A percentile compares a stretch with the other conserved stretches of the same genome.
Conservation (phyloP, 2,113 vertebrate genomes). For the Stomatorhinus ivindoensis region DNA sequence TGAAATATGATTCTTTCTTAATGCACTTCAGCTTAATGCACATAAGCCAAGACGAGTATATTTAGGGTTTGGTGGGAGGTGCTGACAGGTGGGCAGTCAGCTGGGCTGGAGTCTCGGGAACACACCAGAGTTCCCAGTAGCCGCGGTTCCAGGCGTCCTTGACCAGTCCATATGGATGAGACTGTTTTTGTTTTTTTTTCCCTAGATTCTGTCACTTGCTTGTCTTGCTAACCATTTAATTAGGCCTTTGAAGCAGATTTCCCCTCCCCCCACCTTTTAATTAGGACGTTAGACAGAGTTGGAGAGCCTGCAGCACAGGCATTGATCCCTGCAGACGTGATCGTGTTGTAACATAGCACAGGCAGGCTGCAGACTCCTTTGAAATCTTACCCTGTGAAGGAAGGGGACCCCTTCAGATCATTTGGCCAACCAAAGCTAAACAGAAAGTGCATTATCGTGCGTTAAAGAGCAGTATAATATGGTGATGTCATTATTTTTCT, state of each 20-base stretch:
- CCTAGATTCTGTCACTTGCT: slow-evolving; percentile 39
- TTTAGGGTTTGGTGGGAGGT: background rate
- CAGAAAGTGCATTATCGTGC: background rate
- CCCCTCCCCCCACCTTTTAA: slow-evolving; percentile 24
- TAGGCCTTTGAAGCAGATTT: slow-evolving; percentile 48
- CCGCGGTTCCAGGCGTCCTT: background rate
- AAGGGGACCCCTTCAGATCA: background rate
- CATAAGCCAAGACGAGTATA: background rate
- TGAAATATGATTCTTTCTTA: background rate
- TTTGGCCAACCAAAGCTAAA: background rate
- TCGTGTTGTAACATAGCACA: slow-evolving; percentile 31
- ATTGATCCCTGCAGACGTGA: slow-evolving; percentile 31
- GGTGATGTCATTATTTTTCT: background rate
- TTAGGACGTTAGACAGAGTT: slow-evolving; percentile 30
- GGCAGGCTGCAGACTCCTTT: slow-evolving; percentile 6
- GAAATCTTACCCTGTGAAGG: slow-evolving; percentile 9
- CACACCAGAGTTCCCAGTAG: background rate
- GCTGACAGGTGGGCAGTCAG: background rate
- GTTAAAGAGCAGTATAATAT: background rate
- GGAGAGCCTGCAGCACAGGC: slow-evolving; percentile 15
- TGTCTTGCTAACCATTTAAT: slow-evolving; percentile 41
- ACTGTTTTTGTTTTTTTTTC: slow-evolving; percentile 20
- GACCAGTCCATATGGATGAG: background rate
- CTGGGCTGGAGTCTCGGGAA: background rate
- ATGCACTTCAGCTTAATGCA: background rate